phyloP scores from a whole-genome alignment of 2,888 invertebrate species.

The Troides helena region DNA sequence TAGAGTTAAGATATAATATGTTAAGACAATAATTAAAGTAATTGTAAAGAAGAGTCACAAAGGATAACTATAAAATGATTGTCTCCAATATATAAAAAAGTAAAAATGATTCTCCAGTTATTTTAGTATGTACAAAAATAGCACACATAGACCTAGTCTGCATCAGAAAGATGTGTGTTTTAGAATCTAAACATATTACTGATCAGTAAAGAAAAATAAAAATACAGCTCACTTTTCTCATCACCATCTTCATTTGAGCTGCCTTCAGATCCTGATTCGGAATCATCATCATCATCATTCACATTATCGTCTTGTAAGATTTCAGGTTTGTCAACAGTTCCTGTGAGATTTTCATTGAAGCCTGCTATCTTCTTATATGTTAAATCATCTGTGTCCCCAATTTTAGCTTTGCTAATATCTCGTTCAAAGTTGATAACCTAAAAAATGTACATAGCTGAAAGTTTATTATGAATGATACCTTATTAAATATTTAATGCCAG shows the following conservation, averaged over 20 bases:
- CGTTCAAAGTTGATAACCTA: slow-evolving; percentile 91
- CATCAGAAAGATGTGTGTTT: no score
- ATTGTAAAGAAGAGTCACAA: no score
- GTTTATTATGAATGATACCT: no score
- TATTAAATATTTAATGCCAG: no score
- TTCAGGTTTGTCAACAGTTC: slow-evolving; percentile 84
- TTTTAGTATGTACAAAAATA: no score
- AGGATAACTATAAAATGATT: no score
- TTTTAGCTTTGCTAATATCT: slow-evolving; percentile 90
- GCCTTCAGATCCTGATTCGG: slow-evolving; percentile 55
- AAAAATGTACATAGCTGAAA: slow-evolving; percentile 23
- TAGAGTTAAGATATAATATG: not conserved
- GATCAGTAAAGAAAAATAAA: not conserved
- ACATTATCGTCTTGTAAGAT: slow-evolving; percentile 76
- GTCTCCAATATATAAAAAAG: no score
- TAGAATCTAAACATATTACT: no score
- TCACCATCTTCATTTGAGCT: slow-evolving; percentile 54
- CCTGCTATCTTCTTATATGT: slow-evolving; percentile 94
- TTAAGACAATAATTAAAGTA: not conserved
- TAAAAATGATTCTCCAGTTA: no score
- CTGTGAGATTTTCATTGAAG: slow-evolving; percentile 88
- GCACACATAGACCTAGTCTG: no score
- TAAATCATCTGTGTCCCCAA: slow-evolving; percentile 85
- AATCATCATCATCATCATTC: slow-evolving; percentile 49
- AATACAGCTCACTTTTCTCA: slow-evolving; percentile 37